Base-by-base conservation (phyloP, 2,797 vertebrate genomes). In the Rhinoraja longicauda region DNA sequence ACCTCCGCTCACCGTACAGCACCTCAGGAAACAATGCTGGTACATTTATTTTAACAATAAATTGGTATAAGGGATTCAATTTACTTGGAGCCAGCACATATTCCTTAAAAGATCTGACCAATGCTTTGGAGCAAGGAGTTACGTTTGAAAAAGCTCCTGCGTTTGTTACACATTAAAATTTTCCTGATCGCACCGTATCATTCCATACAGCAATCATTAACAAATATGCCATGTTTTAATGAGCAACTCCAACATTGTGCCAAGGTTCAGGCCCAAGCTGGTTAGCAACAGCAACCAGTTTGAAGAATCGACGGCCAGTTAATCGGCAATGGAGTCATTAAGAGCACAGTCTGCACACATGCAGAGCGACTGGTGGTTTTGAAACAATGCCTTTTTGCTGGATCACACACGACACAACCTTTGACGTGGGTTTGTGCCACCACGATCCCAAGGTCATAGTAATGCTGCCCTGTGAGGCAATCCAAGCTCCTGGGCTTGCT, bases 201-300 rank as follows among this genome's bases (percentile, higher is more conserved):
- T 12, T 88, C n/a, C 3, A 62, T 19, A 59, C 13, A 64, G 15
- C 29, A 8, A 88, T 32, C 19, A 88, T 88, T 62, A 88, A 88
- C 84, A 88, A 64, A 88, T 88, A 64, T 88, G 6, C 64, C 82
- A 86, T 88, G 32, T 88, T 88, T 88, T 64, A 64, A 88, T n/a
- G n/a, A 7, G 64, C 62, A 32, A 29, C 57, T 64, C n/a, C 19
- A 29, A 64, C 59, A 64, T 32, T 29, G 15, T 64, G 59, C 29
- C 59, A 88, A 64, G 59, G 64, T 88, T 88, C 82, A 88, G n/a
- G 15, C 62, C 5, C 2, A 64, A 62, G 59, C 59, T 88, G 59
- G 59, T 64, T 88, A n/a, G 59, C 84, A 64, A 32, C 29, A 32
- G 82, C 59, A 86, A 86, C 6, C 13, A 62, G 84, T 64, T 64